phyloP scores from a whole-genome alignment of 2,113 vertebrate genomes.

The Chrysochloris asiatica region DNA sequence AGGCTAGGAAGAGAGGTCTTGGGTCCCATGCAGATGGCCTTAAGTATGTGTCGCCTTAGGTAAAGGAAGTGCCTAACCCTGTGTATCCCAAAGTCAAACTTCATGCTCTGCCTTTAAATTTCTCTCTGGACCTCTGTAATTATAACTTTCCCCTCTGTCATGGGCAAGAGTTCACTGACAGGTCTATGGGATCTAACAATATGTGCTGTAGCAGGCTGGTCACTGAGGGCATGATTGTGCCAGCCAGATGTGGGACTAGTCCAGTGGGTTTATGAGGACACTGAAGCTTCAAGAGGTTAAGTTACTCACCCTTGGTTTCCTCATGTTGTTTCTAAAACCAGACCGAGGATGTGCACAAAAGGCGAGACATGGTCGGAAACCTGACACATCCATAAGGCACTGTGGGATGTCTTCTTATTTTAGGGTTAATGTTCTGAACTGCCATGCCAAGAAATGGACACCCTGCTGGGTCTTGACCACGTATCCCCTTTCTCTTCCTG shows the following conservation, averaged over 20 bases:
- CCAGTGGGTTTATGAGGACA: background rate
- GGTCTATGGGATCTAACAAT: background rate
- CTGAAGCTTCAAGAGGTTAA: background rate
- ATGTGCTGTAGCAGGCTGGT: background rate
- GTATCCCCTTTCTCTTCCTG: background rate
- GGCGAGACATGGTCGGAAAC: background rate
- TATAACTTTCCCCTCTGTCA: background rate
- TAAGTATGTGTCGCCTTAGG: background rate
- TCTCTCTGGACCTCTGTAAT: background rate
- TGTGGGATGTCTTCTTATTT: background rate
- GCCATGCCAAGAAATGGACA: background rate
- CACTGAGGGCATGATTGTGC: background rate
- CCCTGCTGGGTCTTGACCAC: background rate
- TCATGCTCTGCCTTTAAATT: background rate
- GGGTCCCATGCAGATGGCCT: background rate
- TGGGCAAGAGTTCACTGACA: too few relatives aligned
- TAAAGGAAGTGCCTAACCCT: background rate
- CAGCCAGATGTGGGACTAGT: background rate
- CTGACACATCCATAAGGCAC: rapidly evolving
- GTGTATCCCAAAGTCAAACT: background rate
- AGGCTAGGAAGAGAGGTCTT: background rate
- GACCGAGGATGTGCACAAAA: background rate
- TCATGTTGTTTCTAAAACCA: background rate
- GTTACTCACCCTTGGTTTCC: background rate
- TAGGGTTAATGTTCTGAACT: background rate